Percentiles rank a stretch among this genome's conserved stretches.
Conservation (phyloP, 2,888 invertebrate genomes). For the Cataglyphis altisquamis region DNA sequence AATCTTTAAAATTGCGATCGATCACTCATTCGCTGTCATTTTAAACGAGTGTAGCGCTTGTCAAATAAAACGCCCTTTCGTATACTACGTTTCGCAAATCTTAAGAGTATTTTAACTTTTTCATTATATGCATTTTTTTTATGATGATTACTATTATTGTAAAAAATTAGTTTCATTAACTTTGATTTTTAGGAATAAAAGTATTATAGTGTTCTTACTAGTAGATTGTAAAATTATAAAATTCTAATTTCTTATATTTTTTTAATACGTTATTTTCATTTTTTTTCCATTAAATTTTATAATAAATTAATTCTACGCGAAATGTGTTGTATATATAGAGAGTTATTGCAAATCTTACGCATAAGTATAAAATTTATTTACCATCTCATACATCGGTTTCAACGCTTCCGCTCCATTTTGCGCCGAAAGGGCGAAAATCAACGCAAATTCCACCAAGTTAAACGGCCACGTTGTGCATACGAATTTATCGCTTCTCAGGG, state of each 20-base stretch:
- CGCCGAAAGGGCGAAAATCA: constrained; percentile 81
- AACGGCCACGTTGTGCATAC: constrained; percentile 85
- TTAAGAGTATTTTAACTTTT: not conserved
- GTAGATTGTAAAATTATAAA: not conserved
- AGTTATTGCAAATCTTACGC: not conserved
- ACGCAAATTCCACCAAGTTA: constrained; percentile 82
- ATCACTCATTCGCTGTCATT: not conserved
- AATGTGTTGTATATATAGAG: not conserved
- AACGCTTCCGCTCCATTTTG: constrained; percentile 66
- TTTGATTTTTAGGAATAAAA: not conserved
- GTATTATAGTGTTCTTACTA: not conserved
- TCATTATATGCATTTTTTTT: not conserved
- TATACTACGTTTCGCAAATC: not conserved
- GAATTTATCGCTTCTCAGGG: constrained; percentile 78
- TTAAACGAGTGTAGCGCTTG: not conserved
- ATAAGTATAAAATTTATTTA: constrained; percentile 52
- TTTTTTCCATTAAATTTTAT: constrained; percentile 2
- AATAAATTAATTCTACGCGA: not conserved
- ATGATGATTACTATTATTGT: not conserved
- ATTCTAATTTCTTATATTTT: not conserved
- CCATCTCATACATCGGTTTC: constrained; percentile 53
- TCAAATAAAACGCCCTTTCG: not conserved
- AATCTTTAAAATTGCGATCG: constrained; percentile 14
- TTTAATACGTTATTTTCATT: not conserved
- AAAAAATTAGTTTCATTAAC: not conserved